Evolutionary conservation across 2,113 vertebrate genomes (phyloP), one percentile per base, ranked within the genome.

Genomic region (Echinops telfairi): DNA sequence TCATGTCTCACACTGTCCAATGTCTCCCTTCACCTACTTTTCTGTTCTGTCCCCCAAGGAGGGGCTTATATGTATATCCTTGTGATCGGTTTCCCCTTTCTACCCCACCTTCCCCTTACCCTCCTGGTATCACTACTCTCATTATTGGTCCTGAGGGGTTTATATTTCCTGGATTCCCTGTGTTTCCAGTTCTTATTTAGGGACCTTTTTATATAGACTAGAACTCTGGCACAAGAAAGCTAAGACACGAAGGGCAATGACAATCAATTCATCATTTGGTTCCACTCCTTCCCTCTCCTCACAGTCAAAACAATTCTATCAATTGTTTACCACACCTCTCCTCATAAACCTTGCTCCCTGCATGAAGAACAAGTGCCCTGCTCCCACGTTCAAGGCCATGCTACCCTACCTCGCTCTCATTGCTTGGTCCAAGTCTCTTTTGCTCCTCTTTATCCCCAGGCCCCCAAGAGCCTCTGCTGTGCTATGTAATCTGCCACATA

Each of bases 171-270:
- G 36, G 83, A 86, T 70, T 71, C 80, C 25, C 66, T 7, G n/a
- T 77, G 70, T 85, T 84, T 93, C 47, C 43, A 80, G 38, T 10
- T 76, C 71, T 70, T 86, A 53, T 81, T 81, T 85, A 58, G 6
- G 83, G 70, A 20, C 68, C 57, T 87, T 40, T 38, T 86, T 23
- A 38, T 15, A 23, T 3, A 64, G 58, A 76, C 60, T 43, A 78
- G 53, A 53, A 43, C 11, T 90, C 38, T 85, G 31, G 36, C 58
- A 77, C 11, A 27, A 12, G 80, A 90, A 88, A 92, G 77, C 23
- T 16, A 86, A 27, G 27, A 58, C 17, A 88, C 14, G 19, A 89
- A 90, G 78, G 4, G 12, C 43, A 80, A 88, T 75, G 40, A 73
- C 27, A 77, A 27, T n/a, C n/a, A 77, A 27, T n/a, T 86, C 43